Percentiles rank a stretch among this genome's conserved stretches.
phyloP scores from a whole-genome alignment of 2,888 invertebrate genomes.

The Trissoscelio sp. region DNA sequence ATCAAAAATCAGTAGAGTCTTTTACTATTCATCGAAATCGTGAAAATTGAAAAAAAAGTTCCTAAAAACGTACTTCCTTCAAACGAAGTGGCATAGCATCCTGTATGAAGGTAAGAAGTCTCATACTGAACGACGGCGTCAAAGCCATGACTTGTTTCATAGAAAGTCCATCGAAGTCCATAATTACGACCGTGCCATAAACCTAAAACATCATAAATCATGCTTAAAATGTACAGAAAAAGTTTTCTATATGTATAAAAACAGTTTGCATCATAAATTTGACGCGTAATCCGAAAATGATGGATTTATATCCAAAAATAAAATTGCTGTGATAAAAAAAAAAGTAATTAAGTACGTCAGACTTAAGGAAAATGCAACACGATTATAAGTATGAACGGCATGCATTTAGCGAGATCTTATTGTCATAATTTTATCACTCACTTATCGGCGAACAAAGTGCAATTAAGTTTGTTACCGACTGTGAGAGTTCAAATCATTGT shows the following conservation, averaged over 20 bases:
- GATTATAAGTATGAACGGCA: background rate
- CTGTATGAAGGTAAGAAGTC: slow-evolving; percentile 92
- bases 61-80: slow-evolving; percentile 85
- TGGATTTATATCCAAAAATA: too few relatives aligned
- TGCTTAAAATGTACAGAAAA: background rate
- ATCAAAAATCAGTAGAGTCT: too few relatives aligned
- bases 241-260: background rate
- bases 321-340: background rate
- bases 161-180: slow-evolving; percentile 92
- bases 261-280: background rate
- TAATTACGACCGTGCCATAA: slow-evolving; percentile 91
- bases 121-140: slow-evolving; percentile 90
- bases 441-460: slow-evolving; percentile 63
- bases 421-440: slow-evolving; percentile 55
- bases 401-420: slow-evolving; percentile 23
- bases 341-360: background rate
- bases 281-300: too few relatives aligned
- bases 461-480: slow-evolving; percentile 52
- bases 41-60: slow-evolving; percentile 3
- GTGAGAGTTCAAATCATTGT: slow-evolving; percentile 56
- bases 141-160: slow-evolving; percentile 90
- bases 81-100: slow-evolving; percentile 93
- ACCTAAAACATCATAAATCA: slow-evolving; percentile 82
- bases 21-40: too few relatives aligned
- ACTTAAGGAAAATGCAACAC: background rate